Evolutionary conservation across 2,888 invertebrate genomes (phyloP).

Genomic region (Ochropleura leucogaster): DNA sequence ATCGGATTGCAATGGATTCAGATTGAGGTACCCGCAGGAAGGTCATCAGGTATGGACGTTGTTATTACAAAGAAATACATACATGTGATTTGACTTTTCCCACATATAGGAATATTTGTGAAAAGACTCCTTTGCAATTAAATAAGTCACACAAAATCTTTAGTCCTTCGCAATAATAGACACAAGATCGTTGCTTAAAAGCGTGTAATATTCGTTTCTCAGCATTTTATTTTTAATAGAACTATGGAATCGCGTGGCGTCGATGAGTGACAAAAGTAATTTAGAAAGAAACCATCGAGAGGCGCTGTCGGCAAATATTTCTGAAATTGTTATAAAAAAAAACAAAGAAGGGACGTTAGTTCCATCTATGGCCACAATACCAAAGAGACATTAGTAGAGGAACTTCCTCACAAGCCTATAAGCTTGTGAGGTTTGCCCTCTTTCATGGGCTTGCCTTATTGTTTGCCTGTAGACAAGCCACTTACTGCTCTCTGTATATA

Average conservation of each 20-base stretch:
- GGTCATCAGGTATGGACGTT: conserved; percentile 68
- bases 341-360: not conserved
- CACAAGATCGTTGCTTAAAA: too few species aligned
- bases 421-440: too few species aligned
- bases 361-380: not conserved
- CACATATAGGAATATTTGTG: not conserved
- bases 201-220: too few species aligned
- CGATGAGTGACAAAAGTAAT: not conserved
- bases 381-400: not conserved
- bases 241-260: not conserved
- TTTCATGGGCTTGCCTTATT: too few species aligned
- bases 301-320: too few species aligned
- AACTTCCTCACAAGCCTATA: not conserved
- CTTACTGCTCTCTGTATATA: not conserved
- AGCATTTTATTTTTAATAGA: not conserved
- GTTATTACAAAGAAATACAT: not conserved
- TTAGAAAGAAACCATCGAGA: not conserved
- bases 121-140: too few species aligned
- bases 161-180: too few species aligned
- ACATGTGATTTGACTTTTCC: not conserved
- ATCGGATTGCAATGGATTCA: conserved; percentile 69
- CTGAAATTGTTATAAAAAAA: too few species aligned
- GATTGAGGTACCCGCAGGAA: conserved; percentile 67
- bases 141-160: too few species aligned
- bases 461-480: too few species aligned